Base-by-base conservation (phyloP, 2,113 vertebrate species). In the Podocnemis expansa region DNA sequence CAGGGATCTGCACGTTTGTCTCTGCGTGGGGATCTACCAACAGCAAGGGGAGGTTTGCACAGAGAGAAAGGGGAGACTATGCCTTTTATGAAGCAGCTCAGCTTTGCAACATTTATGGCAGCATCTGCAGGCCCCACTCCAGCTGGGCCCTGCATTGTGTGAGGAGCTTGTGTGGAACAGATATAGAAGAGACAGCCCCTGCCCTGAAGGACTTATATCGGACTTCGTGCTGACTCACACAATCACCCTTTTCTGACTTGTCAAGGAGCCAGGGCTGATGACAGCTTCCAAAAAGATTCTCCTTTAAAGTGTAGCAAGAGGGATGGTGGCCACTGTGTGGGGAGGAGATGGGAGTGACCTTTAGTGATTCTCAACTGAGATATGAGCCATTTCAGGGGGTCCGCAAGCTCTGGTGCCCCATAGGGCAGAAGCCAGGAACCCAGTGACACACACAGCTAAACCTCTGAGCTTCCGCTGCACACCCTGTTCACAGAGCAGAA, bases 261-360 rank as follows among this genome's bases (percentile, higher is more conserved):
- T 8, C 63, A 49, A 73, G 87, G 49, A 85, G 88, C 22, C 0
- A 12, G 78, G 10, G 78, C 90, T 45, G 80, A 84, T 45, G 80
- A 84, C 63, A 3, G 2, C 76, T 86, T 95, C 87, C 87, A 67
- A 85, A 88, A 85, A 29, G 67, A 88, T 91, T 75, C 43, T 89
- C 52, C 0, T 41, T 3, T n/a, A 52, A 60, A 84, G 19, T 24
- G 1, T 45, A 58, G 80, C 87, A 82, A 89, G 80, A 43, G 91
- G 91, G 78, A 63, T 93, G 73, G 88, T 97, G 95, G 84, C 0
- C 6, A 78, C 89, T 95, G 91, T 90, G 84, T 93, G 89, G 95
- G 80, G 70, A 85, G 41, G 70, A 92, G 88, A 47, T 84, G 89
- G 78, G 49, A 41, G 91, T 94, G 93, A 96, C 95, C 94, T 87